These are phyloP conservation scores for Callinectes sapidus DNA, from an alignment of 2,888 invertebrate species.

Conservation along the genomic window DNA sequence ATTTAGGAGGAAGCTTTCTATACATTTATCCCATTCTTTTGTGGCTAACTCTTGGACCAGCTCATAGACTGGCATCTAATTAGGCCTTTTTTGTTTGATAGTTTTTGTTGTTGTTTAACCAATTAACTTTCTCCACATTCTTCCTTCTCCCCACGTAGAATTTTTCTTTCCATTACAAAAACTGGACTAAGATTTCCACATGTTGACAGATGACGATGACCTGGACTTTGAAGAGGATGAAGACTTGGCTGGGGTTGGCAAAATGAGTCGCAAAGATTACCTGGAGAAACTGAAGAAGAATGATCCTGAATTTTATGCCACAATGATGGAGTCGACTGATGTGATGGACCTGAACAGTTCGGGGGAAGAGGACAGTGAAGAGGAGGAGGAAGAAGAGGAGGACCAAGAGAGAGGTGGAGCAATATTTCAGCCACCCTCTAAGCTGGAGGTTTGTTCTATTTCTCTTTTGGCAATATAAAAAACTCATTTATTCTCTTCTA, in stretches of 20 bases:
- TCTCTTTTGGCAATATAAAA: neutral
- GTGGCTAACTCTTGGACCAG: no score
- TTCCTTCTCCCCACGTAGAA: no score
- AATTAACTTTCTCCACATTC: no score
- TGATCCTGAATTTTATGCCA: conserved; percentile 59
- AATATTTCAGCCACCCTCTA: conserved; percentile 33
- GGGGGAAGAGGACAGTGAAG: conserved; percentile 45
- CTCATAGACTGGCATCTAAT: no score
- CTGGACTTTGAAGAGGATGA: conserved; percentile 49
- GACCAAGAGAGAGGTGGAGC: conserved; percentile 50
- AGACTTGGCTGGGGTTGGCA: conserved; percentile 40
- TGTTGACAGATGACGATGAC: conserved; percentile 31
- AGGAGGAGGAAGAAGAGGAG: conserved; percentile 36
- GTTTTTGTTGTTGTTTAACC: no score
- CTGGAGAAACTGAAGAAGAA: conserved; percentile 58
- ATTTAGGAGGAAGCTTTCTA: no score
- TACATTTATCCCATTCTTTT: no score
- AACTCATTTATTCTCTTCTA: neutral
- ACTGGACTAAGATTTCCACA: neutral
- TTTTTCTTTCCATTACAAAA: no score
- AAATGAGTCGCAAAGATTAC: conserved; percentile 58
- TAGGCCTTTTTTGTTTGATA: no score
- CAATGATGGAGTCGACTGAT: conserved; percentile 60
- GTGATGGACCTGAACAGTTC: conserved; percentile 60
- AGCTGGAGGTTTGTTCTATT: conserved; percentile 48